A percentile compares a stretch with the other conserved stretches of the same genome.
phyloP scores from a whole-genome alignment of 1,140 invertebrate species.

The Diorhabda elongata region DNA sequence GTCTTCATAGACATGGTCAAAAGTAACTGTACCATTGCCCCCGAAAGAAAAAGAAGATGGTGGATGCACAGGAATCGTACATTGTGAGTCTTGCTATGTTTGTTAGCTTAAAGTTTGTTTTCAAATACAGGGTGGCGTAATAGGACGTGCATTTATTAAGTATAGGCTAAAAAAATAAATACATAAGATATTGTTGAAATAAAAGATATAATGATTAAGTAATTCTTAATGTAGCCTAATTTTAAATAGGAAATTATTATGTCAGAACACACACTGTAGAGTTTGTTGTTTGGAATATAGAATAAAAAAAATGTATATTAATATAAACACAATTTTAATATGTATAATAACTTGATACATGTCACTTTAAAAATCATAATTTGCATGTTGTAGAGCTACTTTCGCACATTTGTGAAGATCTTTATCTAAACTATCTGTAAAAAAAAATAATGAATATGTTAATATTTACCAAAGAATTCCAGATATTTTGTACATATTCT shows the following conservation, averaged over 20 bases:
- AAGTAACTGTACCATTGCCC: no score
- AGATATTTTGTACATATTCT: no score
- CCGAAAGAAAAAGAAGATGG: no score
- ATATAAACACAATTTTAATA: neutral
- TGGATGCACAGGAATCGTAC: neutral
- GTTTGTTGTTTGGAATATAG: neutral
- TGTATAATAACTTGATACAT: neutral
- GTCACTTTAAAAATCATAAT: slow-evolving; percentile 22
- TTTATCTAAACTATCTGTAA: slow-evolving; percentile 38
- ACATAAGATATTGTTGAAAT: neutral
- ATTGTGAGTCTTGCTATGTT: neutral
- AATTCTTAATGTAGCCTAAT: no score
- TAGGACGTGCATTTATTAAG: no score
- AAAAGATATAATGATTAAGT: no score
- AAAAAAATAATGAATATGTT: neutral
- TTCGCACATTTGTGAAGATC: slow-evolving; percentile 39
- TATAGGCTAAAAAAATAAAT: neutral
- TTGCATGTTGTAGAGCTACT: slow-evolving; percentile 35
- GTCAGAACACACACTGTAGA: neutral
- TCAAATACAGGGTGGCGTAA: neutral
- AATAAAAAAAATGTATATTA: neutral
- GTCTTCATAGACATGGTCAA: no score
- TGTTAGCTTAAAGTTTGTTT: neutral
- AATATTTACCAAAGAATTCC: no score
- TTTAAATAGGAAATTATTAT: no score